These are phyloP conservation scores for Coreoperca whiteheadi DNA, from an alignment of 2,113 vertebrate species.

Conservation along the genomic window DNA sequence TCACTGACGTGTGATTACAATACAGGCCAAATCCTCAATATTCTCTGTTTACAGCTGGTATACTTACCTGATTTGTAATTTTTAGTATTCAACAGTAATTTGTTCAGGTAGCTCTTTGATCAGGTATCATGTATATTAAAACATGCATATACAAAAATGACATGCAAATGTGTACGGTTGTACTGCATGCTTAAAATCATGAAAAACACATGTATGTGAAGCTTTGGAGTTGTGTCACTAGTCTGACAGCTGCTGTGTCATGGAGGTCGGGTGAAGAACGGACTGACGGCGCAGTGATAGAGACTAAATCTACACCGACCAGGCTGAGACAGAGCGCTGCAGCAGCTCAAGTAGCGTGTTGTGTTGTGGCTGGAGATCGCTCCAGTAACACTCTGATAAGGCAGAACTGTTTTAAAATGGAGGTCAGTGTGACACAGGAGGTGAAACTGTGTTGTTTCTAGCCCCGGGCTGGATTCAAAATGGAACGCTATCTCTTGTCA, in stretches of 20 bases:
- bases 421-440: slow-evolving; percentile 57
- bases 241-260: slow-evolving; percentile 9
- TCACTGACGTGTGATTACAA: background rate
- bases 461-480: slow-evolving; percentile 4
- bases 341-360: background rate
- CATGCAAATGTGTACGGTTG: background rate
- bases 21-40: background rate
- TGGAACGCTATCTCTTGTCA: slow-evolving; percentile 2
- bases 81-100: background rate
- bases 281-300: background rate
- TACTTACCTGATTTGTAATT: background rate
- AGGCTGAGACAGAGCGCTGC: background rate
- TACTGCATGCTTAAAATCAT: background rate
- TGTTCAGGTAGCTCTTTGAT: background rate
- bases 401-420: slow-evolving; percentile 23
- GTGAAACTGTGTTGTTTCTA: background rate
- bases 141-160: background rate
- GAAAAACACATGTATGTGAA: background rate
- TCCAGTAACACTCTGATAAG: background rate
- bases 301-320: background rate
- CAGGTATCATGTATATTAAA: background rate
- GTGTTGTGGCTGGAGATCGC: background rate
- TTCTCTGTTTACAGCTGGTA: background rate
- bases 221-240: background rate
- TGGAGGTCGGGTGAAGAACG: background rate